A percentile compares a stretch with the other conserved stretches of the same genome.
phyloP scores from a whole-genome alignment of 2,797 vertebrate genomes.

The Gambelia wislizenii region DNA sequence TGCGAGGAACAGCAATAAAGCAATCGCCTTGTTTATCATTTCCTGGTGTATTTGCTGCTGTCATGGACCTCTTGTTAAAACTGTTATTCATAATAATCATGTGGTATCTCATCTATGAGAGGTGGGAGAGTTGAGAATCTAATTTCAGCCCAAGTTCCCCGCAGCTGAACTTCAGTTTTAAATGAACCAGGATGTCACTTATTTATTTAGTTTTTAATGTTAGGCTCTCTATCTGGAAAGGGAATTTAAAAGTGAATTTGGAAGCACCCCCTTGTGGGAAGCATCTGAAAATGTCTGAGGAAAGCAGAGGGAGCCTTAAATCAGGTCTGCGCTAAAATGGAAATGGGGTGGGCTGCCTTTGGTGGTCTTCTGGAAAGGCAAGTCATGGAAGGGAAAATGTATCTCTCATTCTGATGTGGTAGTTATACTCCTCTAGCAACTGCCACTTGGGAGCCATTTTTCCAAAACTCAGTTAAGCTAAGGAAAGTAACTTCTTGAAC shows the following conservation, averaged over 20 bases:
- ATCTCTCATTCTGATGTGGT: no score
- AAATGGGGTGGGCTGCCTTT: background rate
- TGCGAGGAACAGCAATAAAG: conserved; percentile 17
- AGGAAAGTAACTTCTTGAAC: no score
- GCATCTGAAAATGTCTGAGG: background rate
- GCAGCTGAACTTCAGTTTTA: background rate
- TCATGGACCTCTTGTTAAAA: conserved; percentile 33
- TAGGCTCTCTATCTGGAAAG: background rate
- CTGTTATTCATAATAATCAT: background rate
- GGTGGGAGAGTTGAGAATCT: background rate
- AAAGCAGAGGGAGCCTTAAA: background rate
- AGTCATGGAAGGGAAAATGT: no score
- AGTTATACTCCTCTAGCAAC: no score
- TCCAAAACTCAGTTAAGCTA: no score
- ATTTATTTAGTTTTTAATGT: background rate
- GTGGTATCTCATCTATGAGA: background rate
- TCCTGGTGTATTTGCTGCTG: conserved; percentile 18
- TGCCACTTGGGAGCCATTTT: no score
- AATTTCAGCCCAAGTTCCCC: background rate
- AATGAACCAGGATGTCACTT: background rate
- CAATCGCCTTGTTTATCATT: conserved; percentile 18
- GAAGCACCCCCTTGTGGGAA: background rate
- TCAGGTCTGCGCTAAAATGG: background rate
- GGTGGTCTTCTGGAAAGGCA: background rate
- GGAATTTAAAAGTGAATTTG: background rate